Conservation (phyloP, 1,140 invertebrate species). For the Caenorhabditis tropicalis region DNA sequence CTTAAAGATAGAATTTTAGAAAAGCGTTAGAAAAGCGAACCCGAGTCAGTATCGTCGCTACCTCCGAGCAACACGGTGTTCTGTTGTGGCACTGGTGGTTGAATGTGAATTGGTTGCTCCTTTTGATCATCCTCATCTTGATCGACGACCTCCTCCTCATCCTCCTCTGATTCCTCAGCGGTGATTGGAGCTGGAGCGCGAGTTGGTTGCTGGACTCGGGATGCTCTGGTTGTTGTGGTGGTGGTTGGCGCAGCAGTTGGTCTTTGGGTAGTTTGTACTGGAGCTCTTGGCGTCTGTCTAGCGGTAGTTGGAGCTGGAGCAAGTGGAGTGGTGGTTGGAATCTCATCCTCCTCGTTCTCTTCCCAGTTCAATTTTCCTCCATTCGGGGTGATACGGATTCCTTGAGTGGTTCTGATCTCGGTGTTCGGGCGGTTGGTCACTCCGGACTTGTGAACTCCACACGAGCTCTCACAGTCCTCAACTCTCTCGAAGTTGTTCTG, state of each 20-base stretch:
- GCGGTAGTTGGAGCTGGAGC: slow-evolving; percentile 27
- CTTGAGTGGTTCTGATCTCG: slow-evolving; percentile 45
- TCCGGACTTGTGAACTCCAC: slow-evolving; percentile 74
- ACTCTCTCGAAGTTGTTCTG: slow-evolving; percentile 82
- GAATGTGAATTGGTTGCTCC: slow-evolving; percentile 22
- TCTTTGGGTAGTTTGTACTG: background rate
- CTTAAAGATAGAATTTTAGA: background rate
- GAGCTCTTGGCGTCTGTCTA: background rate
- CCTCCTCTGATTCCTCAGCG: slow-evolving; percentile 46
- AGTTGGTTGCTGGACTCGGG: slow-evolving; percentile 18
- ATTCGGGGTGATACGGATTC: slow-evolving; percentile 48
- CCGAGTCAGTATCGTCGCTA: slow-evolving; percentile 41
- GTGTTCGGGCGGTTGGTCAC: slow-evolving; percentile 19
- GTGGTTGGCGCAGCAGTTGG: background rate
- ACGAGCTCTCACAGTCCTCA: slow-evolving; percentile 83
- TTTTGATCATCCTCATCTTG: slow-evolving; percentile 12
- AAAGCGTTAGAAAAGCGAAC: slow-evolving; percentile 42
- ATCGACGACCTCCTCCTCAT: background rate
- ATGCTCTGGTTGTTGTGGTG: slow-evolving; percentile 31
- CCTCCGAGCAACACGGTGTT: slow-evolving; percentile 22
- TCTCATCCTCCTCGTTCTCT: background rate
- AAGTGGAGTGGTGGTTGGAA: background rate
- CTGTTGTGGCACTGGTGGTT: slow-evolving; percentile 23
- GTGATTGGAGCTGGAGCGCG: background rate
- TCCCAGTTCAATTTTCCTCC: slow-evolving; percentile 24